These are phyloP conservation scores for Drosophila tsacasi DNA, from an alignment of 1,140 invertebrate genomes.

Conservation along the genomic window DNA sequence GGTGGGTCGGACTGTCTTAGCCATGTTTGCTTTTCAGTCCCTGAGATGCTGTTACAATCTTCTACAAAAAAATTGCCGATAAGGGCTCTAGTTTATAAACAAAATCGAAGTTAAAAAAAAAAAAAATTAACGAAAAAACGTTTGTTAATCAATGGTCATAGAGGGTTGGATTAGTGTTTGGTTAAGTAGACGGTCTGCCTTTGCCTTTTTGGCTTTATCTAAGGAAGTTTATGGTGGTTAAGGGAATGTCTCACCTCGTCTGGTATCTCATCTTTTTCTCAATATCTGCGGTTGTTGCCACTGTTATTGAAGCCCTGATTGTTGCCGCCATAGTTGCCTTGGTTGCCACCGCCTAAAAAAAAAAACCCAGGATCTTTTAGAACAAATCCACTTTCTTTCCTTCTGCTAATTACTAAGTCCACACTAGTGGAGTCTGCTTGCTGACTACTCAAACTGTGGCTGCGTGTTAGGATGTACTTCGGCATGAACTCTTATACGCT, in stretches of 20 bases:
- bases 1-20: constrained; percentile 27
- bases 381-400: constrained; percentile 43
- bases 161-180: constrained; percentile 24
- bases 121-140: constrained; percentile 2
- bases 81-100: constrained; percentile 17
- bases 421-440: background rate
- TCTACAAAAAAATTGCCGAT: constrained; percentile 29
- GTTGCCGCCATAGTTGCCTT: constrained; percentile 87
- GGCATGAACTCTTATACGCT: constrained; percentile 15
- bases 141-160: constrained; percentile 20
- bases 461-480: constrained; percentile 29
- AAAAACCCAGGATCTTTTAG: constrained; percentile 40
- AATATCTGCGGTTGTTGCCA: constrained; percentile 86
- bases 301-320: constrained; percentile 85
- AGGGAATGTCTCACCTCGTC: constrained; percentile 63
- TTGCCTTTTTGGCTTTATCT: constrained; percentile 50
- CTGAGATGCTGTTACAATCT: constrained; percentile 37
- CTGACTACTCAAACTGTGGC: constrained; percentile 15
- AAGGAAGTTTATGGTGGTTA: constrained; percentile 37
- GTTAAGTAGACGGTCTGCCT: constrained; percentile 46
- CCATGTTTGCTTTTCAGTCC: constrained; percentile 36
- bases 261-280: constrained; percentile 52
- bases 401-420: constrained; percentile 22
- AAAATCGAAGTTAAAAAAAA: background rate
- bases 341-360: constrained; percentile 77